phyloP scores from a whole-genome alignment of 2,888 invertebrate species.

The Trilocha varians region DNA sequence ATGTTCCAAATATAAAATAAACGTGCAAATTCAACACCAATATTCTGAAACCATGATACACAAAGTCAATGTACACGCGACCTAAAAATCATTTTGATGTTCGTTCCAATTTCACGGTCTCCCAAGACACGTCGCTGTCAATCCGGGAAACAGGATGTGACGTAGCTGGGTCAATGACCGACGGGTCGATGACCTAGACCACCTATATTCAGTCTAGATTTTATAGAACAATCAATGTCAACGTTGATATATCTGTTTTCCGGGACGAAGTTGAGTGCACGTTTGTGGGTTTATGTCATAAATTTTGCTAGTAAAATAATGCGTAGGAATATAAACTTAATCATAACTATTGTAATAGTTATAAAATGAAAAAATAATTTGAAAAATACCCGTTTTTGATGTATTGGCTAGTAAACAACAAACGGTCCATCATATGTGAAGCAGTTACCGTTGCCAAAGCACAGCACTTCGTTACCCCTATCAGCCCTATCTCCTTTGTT shows the following conservation, averaged over 20 bases:
- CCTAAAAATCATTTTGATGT: neutral
- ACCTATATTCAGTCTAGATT: slow-evolving; percentile 11
- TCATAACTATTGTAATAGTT: too few species aligned
- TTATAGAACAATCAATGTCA: slow-evolving; percentile 12
- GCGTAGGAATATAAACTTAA: too few species aligned
- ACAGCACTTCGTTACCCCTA: too few species aligned
- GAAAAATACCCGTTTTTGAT: too few species aligned
- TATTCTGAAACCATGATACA: neutral
- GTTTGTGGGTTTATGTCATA: too few species aligned
- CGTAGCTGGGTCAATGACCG: slow-evolving; percentile 20
- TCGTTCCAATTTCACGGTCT: neutral
- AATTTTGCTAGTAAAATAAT: too few species aligned
- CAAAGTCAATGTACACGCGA: neutral
- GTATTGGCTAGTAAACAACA: too few species aligned
- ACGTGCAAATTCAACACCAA: neutral
- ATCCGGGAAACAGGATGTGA: slow-evolving; percentile 14
- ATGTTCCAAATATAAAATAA: neutral
- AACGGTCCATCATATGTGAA: too few species aligned
- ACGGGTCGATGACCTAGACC: slow-evolving; percentile 19
- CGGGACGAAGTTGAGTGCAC: too few species aligned
- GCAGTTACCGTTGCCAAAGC: too few species aligned
- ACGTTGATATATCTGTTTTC: neutral
- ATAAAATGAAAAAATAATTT: too few species aligned
- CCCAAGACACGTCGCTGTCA: slow-evolving; percentile 10
- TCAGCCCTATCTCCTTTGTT: too few species aligned